phyloP scores from a whole-genome alignment of 2,888 invertebrate genomes.

The Tridacna gigas region DNA sequence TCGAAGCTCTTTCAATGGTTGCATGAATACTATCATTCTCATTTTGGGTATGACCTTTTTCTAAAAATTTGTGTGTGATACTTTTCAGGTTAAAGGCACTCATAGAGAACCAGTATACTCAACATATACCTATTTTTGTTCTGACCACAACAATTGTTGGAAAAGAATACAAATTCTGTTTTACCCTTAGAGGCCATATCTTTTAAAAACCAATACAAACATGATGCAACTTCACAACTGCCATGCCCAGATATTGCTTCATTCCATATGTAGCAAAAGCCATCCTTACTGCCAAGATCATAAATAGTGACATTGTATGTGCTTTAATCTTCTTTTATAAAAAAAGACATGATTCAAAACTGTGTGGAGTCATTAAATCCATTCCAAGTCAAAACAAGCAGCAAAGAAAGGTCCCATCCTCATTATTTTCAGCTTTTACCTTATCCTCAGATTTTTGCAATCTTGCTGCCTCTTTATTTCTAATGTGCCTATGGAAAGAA shows the following conservation, averaged over 20 bases:
- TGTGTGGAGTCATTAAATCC: slow-evolving; percentile 44
- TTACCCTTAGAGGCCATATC: slow-evolving; percentile 11
- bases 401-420: slow-evolving; percentile 26
- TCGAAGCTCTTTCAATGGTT: slow-evolving; percentile 18
- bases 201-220: slow-evolving; percentile 28
- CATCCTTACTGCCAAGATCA: slow-evolving; percentile 39
- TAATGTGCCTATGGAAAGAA: slow-evolving; percentile 21
- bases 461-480: slow-evolving; percentile 36
- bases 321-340: slow-evolving; percentile 51
- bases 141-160: slow-evolving; percentile 41
- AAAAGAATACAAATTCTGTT: slow-evolving; percentile 39
- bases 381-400: slow-evolving; percentile 49
- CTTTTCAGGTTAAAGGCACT: slow-evolving; percentile 25
- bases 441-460: slow-evolving; percentile 37
- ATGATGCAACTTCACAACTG: slow-evolving; percentile 49
- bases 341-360: slow-evolving; percentile 33
- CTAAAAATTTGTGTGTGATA: background rate
- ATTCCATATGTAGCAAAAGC: slow-evolving; percentile 46
- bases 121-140: slow-evolving; percentile 47
- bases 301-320: slow-evolving; percentile 53
- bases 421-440: background rate
- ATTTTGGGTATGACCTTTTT: slow-evolving; percentile 45
- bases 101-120: slow-evolving; percentile 35
- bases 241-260: slow-evolving; percentile 39
- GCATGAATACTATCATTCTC: slow-evolving; percentile 37